Evolutionary conservation across 2,113 vertebrate species (phyloP).

Genomic region (Puma concolor): DNA sequence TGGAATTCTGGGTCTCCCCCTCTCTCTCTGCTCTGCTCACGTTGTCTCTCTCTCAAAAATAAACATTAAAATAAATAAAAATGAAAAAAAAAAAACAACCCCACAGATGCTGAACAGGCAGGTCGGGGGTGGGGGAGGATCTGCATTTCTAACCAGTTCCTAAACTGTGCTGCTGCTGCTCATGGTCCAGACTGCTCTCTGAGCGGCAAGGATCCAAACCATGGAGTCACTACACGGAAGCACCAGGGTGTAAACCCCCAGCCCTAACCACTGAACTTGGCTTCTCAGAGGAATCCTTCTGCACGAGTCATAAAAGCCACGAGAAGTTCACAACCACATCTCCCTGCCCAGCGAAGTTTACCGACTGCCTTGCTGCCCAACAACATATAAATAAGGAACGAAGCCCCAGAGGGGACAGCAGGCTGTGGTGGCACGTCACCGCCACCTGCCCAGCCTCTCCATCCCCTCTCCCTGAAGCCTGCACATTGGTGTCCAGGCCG

Average conservation of each 20-base stretch:
- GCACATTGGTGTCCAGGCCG: neutral
- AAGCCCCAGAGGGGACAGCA: too few species aligned
- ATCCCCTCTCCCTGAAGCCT: neutral
- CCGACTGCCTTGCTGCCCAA: neutral
- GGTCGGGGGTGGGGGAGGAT: neutral
- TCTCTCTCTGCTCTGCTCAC: too few species aligned
- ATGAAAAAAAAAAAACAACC: neutral
- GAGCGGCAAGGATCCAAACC: neutral
- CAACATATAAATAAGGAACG: neutral
- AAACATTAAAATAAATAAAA: too few species aligned
- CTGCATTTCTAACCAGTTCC: neutral
- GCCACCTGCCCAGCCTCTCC: neutral
- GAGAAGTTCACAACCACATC: neutral
- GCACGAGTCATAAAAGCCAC: neutral
- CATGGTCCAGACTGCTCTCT: neutral
- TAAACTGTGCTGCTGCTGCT: neutral
- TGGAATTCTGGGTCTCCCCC: too few species aligned
- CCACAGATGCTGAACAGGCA: neutral
- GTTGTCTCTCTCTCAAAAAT: too few species aligned
- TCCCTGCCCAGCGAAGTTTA: neutral
- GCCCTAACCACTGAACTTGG: neutral
- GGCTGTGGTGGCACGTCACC: rapidly evolving
- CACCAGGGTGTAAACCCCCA: neutral
- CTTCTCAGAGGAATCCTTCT: neutral
- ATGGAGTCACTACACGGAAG: neutral